Evolutionary conservation across 1,140 invertebrate species (phyloP), one percentile per base, ranked within the genome.

Genomic region (Armadillidium nasatum): DNA sequence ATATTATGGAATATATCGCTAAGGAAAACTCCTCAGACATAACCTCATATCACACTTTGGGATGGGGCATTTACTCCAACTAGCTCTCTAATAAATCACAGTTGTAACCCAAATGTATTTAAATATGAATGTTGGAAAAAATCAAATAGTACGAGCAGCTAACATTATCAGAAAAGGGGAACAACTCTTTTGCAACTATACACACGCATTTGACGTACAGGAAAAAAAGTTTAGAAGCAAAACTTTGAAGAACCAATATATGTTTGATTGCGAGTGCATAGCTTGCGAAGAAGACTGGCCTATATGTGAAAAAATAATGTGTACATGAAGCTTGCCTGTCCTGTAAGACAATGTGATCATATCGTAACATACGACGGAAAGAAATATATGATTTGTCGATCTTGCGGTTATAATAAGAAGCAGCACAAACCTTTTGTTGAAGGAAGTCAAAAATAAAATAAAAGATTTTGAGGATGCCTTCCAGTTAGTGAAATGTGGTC

Each of bases 41-140:
- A 44, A 74, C 71, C 19, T 80, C 79, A 13, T 84, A 85, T 15
- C 81, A 84, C 15, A 86, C 87, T 79, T 80, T 90, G 33, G 89
- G 89, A 9, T 88, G 88, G 4, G 89, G 87, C 10, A 87, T 89
- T 71, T 90, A 89, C 76, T n/a, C 83, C 88, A 4, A 87, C 87
- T 0, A 85, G 90, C n/a, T 89, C 88, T 82, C 85, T 90, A 45
- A 86, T 87, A 11, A 90, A 90, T 84, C 89, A 90, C 79, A 86
- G 85, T 22, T 90, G 89, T 82, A 87, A 87, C 82, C 88, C 88
- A 13, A 88, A 88, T 74, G 84, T 89, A 6, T 84, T 87, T 10
- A 84, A 89, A 50, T 87, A 89, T 81, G 87, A n/a, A 86, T 43
- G 83, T 84, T 54, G 84, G 83, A 3, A 82, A 84, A 44, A 73